Percentiles rank a stretch among this genome's conserved stretches.
phyloP scores from a whole-genome alignment of 2,888 invertebrate species.

The Notodonta dromedarius region DNA sequence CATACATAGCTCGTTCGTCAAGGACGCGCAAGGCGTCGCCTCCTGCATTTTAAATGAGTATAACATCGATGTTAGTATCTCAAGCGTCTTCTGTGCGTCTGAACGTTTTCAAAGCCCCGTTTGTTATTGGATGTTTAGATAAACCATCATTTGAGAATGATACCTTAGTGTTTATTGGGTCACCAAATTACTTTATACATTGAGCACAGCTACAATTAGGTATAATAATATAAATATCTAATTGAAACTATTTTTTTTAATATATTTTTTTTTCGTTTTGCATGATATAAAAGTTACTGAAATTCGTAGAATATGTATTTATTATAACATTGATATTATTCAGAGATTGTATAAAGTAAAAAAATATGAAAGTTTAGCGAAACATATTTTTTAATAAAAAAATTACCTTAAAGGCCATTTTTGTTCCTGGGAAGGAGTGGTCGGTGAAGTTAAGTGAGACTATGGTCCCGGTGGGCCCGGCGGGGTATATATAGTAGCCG shows the following conservation, averaged over 20 bases:
- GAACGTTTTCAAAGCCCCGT: constrained; percentile 1
- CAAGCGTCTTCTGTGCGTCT: constrained; percentile 6
- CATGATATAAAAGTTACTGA: no score
- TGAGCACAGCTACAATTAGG: no score
- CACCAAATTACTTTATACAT: no score
- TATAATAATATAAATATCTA: no score
- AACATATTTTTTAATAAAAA: constrained; percentile 7
- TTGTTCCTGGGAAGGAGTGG: constrained; percentile 59
- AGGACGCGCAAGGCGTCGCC: constrained; percentile 60
- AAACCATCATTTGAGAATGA: no score
- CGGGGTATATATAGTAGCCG: constrained; percentile 70
- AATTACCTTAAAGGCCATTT: constrained; percentile 79
- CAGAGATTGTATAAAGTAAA: neutral
- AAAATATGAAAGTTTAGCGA: neutral
- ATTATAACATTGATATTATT: no score
- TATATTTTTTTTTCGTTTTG: no score
- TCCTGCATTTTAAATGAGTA: constrained; percentile 63
- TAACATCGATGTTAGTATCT: constrained; percentile 8
- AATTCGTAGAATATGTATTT: no score
- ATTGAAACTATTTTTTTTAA: no score
- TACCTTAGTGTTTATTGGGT: no score
- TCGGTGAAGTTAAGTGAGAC: constrained; percentile 66
- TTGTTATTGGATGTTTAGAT: neutral
- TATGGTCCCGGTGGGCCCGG: constrained; percentile 64
- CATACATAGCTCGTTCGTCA: constrained; percentile 56